Evolutionary conservation across 2,888 invertebrate genomes (phyloP).

Genomic region (Isotomurus palustris): DNA sequence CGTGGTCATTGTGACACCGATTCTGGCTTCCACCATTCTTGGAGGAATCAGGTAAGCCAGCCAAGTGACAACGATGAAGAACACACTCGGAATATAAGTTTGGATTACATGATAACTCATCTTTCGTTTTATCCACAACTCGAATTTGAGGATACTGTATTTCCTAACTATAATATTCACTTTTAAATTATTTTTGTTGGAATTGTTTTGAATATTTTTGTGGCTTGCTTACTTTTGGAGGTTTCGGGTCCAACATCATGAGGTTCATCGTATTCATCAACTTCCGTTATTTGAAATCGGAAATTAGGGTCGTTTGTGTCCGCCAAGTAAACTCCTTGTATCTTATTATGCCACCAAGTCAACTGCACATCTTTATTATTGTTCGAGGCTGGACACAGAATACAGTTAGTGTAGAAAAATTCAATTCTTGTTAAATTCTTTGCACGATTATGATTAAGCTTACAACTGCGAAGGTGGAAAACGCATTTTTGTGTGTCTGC

Average conservation of each 20-base stretch:
- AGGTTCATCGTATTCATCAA: no score
- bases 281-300: no score
- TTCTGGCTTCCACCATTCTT: conserved; percentile 38
- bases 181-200: conserved; percentile 20
- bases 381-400: conserved; percentile 20
- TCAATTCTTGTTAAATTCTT: background rate
- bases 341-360: conserved; percentile 25
- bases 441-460: background rate
- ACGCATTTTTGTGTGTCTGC: conserved; percentile 39
- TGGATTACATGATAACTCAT: conserved; percentile 40
- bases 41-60: conserved; percentile 39
- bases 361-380: conserved; percentile 24
- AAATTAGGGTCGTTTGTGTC: conserved; percentile 33
- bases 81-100: conserved; percentile 36
- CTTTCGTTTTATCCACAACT: conserved; percentile 23
- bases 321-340: conserved; percentile 32
- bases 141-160: conserved; percentile 23
- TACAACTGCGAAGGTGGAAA: conserved; percentile 20
- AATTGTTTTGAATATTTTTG: no score
- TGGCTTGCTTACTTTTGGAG: conserved; percentile 21
- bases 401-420: background rate
- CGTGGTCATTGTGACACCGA: conserved; percentile 42
- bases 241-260: no score
- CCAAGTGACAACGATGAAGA: conserved; percentile 43
- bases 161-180: conserved; percentile 17